A percentile compares a stretch with the other conserved stretches of the same genome.
Conservation (phyloP, 1,140 invertebrate species). For the Apocrypta bakeri region DNA sequence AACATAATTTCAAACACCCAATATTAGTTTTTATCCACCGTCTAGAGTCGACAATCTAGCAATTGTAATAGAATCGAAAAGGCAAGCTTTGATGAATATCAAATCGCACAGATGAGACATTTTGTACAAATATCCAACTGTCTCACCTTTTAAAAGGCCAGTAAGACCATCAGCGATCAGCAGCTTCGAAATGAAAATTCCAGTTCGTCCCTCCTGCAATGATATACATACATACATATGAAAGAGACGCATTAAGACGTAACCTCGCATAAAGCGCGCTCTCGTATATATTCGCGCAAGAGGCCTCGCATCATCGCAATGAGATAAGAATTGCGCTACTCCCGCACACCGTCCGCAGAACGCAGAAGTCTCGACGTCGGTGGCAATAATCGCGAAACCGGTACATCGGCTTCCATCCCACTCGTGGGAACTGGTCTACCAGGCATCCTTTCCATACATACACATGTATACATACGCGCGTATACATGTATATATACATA, state of each 20-base stretch:
- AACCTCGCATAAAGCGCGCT: neutral
- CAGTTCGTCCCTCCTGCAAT: too few relatives aligned
- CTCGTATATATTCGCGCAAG: neutral
- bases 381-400: slow-evolving; percentile 48
- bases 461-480: neutral
- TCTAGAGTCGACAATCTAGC: too few relatives aligned
- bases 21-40: too few relatives aligned
- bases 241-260: neutral
- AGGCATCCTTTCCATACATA: neutral
- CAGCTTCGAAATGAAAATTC: slow-evolving; percentile 23
- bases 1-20: too few relatives aligned
- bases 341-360: neutral
- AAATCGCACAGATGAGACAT: too few relatives aligned
- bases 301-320: neutral
- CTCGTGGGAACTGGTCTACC: slow-evolving; percentile 46
- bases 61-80: too few relatives aligned
- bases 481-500: neutral
- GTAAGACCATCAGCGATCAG: neutral
- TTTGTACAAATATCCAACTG: too few relatives aligned
- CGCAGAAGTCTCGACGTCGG: slow-evolving; percentile 15
- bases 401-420: slow-evolving; percentile 31
- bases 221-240: too few relatives aligned
- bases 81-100: too few relatives aligned
- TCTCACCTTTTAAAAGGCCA: too few relatives aligned
- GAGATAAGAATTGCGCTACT: neutral